Percentiles rank a stretch among this genome's conserved stretches.
Conservation (phyloP, 2,113 vertebrate genomes). For the Rhinogobius similis region DNA sequence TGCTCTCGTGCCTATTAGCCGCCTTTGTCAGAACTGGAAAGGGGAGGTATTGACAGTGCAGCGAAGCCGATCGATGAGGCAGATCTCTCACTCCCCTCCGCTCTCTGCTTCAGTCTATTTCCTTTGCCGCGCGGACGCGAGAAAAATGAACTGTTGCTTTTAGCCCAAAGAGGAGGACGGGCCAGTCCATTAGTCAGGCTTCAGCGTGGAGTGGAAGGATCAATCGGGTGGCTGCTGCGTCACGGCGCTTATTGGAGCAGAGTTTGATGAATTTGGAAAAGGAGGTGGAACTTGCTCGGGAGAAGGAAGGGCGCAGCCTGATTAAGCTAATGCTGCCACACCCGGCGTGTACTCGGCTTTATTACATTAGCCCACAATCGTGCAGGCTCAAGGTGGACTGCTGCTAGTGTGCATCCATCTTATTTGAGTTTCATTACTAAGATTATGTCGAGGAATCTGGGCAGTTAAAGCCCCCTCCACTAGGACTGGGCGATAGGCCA, state of each 20-base stretch:
- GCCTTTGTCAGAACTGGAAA: conserved; percentile 53
- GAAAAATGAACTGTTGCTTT: conserved; percentile 36
- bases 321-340: conserved; percentile 11
- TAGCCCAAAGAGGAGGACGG: neutral
- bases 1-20: conserved; percentile 50
- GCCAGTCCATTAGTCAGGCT: conserved; percentile 6
- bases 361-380: conserved; percentile 1
- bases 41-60: conserved; percentile 51
- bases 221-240: conserved; percentile 3
- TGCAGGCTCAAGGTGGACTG: no score
- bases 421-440: neutral
- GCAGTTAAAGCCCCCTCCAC: no score
- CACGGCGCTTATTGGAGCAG: neutral
- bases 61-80: conserved; percentile 47
- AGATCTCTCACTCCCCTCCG: conserved; percentile 60
- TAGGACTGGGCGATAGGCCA: no score
- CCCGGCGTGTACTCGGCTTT: neutral
- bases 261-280: conserved; percentile 3
- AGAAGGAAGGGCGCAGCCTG: neutral
- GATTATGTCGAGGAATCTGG: neutral
- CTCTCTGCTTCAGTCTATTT: conserved; percentile 14
- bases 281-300: neutral
- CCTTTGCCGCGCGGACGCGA: conserved; percentile 23
- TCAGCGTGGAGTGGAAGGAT: conserved; percentile 1
- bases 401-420: no score